Conservation (phyloP, 2,888 invertebrate genomes). For the Troides aeacus region DNA sequence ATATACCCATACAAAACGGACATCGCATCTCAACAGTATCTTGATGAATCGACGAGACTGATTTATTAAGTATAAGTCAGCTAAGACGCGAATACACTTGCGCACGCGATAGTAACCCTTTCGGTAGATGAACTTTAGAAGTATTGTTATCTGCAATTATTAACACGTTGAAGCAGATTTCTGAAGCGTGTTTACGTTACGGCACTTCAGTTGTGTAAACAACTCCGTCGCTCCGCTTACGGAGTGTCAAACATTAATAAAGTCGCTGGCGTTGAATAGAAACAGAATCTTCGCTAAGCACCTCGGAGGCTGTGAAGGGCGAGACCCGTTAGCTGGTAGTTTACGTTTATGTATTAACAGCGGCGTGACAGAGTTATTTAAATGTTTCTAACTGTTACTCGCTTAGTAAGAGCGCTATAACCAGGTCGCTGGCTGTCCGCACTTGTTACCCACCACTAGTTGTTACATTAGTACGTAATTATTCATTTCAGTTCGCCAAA, state of each 20-base stretch:
- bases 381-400: conserved; percentile 66
- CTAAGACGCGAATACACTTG: neutral
- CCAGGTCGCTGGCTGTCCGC: conserved; percentile 47
- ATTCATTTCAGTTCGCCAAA: conserved; percentile 10
- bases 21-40: neutral
- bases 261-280: conserved; percentile 39
- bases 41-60: neutral
- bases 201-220: conserved; percentile 55
- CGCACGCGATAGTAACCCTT: neutral
- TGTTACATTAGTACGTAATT: conserved; percentile 14
- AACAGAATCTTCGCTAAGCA: conserved; percentile 31
- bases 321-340: conserved; percentile 56
- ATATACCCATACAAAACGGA: neutral
- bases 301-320: conserved; percentile 62
- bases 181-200: conserved; percentile 43
- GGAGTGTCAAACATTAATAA: conserved; percentile 49
- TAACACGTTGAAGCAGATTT: conserved; percentile 29
- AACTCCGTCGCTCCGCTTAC: conserved; percentile 43
- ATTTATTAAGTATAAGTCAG: neutral
- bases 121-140: neutral
- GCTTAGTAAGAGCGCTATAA: conserved; percentile 54
- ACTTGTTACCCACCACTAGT: conserved; percentile 3
- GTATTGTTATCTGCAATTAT: conserved; percentile 7
- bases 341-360: conserved; percentile 51
- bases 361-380: conserved; percentile 70